A percentile compares a stretch with the other conserved stretches of the same genome.
phyloP scores from a whole-genome alignment of 2,113 vertebrate genomes.

The Heterocephalus glaber region DNA sequence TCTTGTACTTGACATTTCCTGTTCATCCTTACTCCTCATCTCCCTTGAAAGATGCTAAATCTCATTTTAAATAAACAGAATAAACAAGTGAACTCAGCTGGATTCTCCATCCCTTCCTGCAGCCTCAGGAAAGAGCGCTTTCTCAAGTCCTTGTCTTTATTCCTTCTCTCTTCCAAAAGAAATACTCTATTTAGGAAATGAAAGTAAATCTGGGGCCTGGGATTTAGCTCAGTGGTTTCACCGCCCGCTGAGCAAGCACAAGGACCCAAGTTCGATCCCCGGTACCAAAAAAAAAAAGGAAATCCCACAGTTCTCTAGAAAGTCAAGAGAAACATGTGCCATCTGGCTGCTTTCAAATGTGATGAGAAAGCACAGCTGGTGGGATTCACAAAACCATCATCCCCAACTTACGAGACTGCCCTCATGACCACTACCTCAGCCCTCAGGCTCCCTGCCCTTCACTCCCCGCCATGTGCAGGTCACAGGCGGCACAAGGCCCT shows the following conservation, averaged over 20 bases:
- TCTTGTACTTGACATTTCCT: background rate
- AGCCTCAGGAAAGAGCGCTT: background rate
- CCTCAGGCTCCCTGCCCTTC: fast-evolving
- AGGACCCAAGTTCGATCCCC: too few species aligned
- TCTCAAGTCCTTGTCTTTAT: background rate
- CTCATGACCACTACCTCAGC: background rate
- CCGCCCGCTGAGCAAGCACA: too few species aligned
- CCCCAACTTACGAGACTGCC: background rate
- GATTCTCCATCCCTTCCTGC: background rate
- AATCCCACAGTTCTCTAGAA: background rate
- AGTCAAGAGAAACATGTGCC: slow-evolving; percentile 16
- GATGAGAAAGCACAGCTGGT: background rate
- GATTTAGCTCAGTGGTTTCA: too few species aligned
- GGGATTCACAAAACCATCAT: background rate
- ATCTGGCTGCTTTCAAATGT: background rate
- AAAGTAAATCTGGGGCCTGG: too few species aligned
- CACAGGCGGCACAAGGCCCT: background rate
- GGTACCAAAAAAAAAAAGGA: too few species aligned
- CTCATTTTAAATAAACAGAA: slow-evolving; percentile 10
- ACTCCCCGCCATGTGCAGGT: background rate
- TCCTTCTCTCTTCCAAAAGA: slow-evolving; percentile 28
- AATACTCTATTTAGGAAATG: background rate
- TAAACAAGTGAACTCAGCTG: background rate
- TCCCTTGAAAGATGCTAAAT: background rate
- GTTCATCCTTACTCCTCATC: too few species aligned